phyloP scores from a whole-genome alignment of 2,888 invertebrate genomes.

The Chrysina gloriosa region DNA sequence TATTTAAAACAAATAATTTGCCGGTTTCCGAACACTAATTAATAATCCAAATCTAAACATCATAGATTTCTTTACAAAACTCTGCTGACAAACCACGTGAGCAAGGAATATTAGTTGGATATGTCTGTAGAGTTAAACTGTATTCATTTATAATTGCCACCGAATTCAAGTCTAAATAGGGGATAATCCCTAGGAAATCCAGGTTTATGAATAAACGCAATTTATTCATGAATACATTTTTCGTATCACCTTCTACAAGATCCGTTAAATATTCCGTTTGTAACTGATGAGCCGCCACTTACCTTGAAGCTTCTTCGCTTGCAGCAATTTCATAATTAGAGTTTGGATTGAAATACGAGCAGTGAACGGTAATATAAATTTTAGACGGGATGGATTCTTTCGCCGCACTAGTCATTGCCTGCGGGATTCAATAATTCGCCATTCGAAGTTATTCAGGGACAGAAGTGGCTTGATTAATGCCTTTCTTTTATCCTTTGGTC shows the following conservation, averaged over 20 bases:
- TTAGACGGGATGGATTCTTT: neutral
- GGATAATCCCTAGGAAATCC: too few species aligned
- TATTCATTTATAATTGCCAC: too few species aligned
- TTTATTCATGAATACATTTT: constrained; percentile 20
- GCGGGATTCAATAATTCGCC: constrained; percentile 2
- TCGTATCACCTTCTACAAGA: neutral
- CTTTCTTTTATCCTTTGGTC: neutral
- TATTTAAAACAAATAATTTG: too few species aligned
- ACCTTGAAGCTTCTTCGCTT: neutral
- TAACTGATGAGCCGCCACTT: neutral
- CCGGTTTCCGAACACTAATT: too few species aligned
- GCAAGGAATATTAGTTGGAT: too few species aligned
- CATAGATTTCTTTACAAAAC: too few species aligned
- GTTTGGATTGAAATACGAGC: neutral
- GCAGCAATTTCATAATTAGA: constrained; percentile 18
- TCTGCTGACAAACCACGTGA: too few species aligned
- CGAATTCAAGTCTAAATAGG: too few species aligned
- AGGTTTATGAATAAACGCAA: neutral
- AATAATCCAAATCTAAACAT: too few species aligned
- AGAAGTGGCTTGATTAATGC: neutral
- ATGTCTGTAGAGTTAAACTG: too few species aligned
- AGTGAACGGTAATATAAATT: neutral
- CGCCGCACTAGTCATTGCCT: constrained; percentile 1
- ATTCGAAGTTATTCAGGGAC: constrained; percentile 5
- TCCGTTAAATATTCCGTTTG: constrained; percentile 25